These are phyloP conservation scores for Thaumetopoea pityocampa DNA, from an alignment of 1,140 invertebrate genomes.

Conservation along the genomic window DNA sequence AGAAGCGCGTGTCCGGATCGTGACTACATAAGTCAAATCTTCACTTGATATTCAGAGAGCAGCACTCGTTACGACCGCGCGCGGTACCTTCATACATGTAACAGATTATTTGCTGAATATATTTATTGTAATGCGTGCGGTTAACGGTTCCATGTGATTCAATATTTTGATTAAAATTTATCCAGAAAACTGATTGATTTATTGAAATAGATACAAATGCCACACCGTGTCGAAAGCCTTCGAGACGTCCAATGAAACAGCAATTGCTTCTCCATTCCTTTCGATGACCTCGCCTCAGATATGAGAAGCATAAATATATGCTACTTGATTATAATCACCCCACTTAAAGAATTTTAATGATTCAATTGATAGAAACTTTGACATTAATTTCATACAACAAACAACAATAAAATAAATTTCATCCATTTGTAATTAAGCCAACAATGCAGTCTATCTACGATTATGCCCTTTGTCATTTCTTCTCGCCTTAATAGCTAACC, in stretches of 20 bases:
- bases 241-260: too few relatives aligned
- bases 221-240: too few relatives aligned
- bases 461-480: slow-evolving; percentile 40
- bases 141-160: slow-evolving; percentile 7
- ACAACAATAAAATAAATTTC: slow-evolving; percentile 17
- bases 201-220: not conserved
- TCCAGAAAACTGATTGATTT: not conserved
- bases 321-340: too few relatives aligned
- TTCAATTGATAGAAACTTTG: slow-evolving; percentile 8
- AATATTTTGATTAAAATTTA: not conserved
- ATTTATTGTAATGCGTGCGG: slow-evolving; percentile 21
- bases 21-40: slow-evolving; percentile 56
- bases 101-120: slow-evolving; percentile 26
- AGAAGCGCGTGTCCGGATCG: slow-evolving; percentile 35
- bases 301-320: too few relatives aligned
- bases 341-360: slow-evolving; percentile 1
- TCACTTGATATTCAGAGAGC: slow-evolving; percentile 41
- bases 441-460: slow-evolving; percentile 29
- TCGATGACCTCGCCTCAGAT: too few relatives aligned
- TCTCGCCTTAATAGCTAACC: slow-evolving; percentile 26
- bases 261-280: too few relatives aligned
- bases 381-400: slow-evolving; percentile 13
- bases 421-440: slow-evolving; percentile 27
- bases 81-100: slow-evolving; percentile 23
- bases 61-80: slow-evolving; percentile 40